phyloP scores from a whole-genome alignment of 2,113 vertebrate genomes.

The Circaetus gallicus region DNA sequence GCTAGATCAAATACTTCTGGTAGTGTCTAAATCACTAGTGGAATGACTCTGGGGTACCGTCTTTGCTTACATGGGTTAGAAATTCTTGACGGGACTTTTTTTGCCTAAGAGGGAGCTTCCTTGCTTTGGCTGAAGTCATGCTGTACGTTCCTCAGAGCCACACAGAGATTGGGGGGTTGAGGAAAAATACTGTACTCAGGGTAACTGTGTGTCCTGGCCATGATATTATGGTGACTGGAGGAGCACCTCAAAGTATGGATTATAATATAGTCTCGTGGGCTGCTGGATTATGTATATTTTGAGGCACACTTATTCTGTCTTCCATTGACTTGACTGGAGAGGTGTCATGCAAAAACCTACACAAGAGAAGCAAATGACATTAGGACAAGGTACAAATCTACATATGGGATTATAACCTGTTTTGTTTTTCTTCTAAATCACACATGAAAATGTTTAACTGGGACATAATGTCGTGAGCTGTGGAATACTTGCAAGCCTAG shows the following conservation, averaged over 20 bases:
- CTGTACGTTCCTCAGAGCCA: neutral
- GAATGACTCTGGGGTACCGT: neutral
- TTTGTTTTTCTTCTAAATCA: neutral
- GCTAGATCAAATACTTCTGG: neutral
- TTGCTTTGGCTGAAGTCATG: neutral
- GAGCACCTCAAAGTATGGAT: neutral
- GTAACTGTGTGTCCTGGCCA: neutral
- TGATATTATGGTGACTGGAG: neutral
- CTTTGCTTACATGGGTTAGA: neutral
- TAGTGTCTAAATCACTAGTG: neutral
- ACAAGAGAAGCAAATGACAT: neutral
- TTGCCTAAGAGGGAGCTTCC: neutral
- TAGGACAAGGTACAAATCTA: neutral
- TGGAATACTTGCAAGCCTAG: neutral
- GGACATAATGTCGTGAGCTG: neutral
- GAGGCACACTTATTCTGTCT: neutral
- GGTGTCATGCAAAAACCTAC: neutral
- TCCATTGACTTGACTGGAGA: neutral
- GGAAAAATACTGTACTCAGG: neutral
- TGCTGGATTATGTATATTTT: neutral
- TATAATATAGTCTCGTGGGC: neutral
- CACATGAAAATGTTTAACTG: neutral
- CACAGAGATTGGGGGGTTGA: neutral
- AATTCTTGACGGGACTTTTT: neutral
- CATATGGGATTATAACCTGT: neutral